These are phyloP conservation scores for Rhorus exstirpatorius DNA, from an alignment of 2,888 invertebrate genomes.

Conservation along the genomic window DNA sequence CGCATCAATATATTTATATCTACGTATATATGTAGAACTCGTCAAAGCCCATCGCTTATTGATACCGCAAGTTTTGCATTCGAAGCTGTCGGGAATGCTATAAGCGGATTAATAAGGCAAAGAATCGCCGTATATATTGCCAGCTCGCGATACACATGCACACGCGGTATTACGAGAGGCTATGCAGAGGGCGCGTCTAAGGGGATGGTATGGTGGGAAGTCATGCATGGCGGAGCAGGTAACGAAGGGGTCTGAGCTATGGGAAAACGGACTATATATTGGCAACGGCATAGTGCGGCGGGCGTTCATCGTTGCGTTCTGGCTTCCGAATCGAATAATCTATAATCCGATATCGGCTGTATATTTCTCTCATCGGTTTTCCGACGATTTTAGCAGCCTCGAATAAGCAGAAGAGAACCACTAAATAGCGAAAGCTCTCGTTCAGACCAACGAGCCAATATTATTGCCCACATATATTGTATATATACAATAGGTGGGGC, in stretches of 20 bases:
- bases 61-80: constrained; percentile 60
- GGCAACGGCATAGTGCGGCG: constrained; percentile 11
- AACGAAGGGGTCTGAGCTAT: constrained; percentile 47
- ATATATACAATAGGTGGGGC: no score
- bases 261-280: constrained; percentile 28
- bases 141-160: constrained; percentile 13
- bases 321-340: constrained; percentile 71
- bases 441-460: constrained; percentile 34
- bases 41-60: constrained; percentile 41
- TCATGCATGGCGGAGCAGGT: constrained; percentile 18
- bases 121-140: constrained; percentile 55
- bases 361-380: constrained; percentile 61
- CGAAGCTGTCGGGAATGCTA: constrained; percentile 21
- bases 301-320: constrained; percentile 34
- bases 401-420: constrained; percentile 11
- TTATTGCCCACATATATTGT: not conserved
- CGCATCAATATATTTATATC: constrained; percentile 1
- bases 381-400: constrained; percentile 18
- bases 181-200: constrained; percentile 11
- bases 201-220: constrained; percentile 7
- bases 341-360: constrained; percentile 71
- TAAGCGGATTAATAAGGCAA: constrained; percentile 62
- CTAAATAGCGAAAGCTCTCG: constrained; percentile 21
- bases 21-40: not conserved
- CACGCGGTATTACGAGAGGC: not conserved